These are phyloP conservation scores for Drosophila quadrilineata DNA, from an alignment of 1,140 invertebrate species.

Conservation along the genomic window DNA sequence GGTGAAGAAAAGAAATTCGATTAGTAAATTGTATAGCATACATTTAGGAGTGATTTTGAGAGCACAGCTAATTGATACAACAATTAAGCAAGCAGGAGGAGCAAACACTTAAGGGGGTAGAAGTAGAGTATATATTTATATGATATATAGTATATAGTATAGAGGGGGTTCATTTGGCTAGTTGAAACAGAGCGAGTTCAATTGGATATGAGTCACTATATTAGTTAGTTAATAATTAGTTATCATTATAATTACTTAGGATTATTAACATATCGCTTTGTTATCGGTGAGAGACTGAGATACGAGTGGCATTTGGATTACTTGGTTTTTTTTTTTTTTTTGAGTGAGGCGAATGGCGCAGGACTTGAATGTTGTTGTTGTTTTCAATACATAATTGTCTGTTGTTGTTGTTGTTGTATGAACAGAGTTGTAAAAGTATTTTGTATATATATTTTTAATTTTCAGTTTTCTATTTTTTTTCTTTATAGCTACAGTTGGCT, in stretches of 20 bases:
- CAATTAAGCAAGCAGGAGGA: constrained; percentile 40
- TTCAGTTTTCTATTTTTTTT: background rate
- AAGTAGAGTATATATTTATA: background rate
- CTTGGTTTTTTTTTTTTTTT: no score
- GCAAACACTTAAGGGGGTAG: constrained; percentile 36
- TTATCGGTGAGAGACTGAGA: constrained; percentile 64
- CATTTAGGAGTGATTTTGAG: background rate
- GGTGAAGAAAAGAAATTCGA: constrained; percentile 28
- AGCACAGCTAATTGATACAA: constrained; percentile 43
- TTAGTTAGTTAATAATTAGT: constrained; percentile 47
- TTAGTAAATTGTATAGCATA: constrained; percentile 43
- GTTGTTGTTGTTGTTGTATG: constrained; percentile 23
- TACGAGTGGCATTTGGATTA: constrained; percentile 70
- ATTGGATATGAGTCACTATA: constrained; percentile 71
- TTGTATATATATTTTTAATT: constrained; percentile 31
- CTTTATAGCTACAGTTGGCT: constrained; percentile 23
- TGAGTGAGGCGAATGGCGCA: constrained; percentile 63
- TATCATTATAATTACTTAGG: constrained; percentile 46
- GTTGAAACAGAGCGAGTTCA: constrained; percentile 77
- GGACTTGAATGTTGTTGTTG: constrained; percentile 30
- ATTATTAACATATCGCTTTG: constrained; percentile 45
- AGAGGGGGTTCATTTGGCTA: constrained; percentile 23
- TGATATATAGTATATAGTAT: constrained; percentile 8
- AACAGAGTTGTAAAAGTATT: no score
- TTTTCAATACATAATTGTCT: constrained; percentile 1